These are phyloP conservation scores for Acanthiza pusilla DNA, from an alignment of 2,797 vertebrate species.

Conservation along the genomic window DNA sequence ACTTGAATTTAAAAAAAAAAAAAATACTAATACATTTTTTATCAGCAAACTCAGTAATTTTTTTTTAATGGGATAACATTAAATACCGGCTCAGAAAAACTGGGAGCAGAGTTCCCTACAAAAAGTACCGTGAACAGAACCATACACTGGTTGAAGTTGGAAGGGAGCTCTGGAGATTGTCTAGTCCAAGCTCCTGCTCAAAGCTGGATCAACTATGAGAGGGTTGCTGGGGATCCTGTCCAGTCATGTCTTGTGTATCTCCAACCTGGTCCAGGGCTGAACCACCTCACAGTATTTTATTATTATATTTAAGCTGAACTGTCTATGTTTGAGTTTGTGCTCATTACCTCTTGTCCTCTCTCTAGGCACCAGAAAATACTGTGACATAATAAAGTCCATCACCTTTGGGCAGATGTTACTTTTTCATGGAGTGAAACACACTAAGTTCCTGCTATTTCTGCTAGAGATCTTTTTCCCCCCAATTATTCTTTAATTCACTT, in stretches of 20 bases:
- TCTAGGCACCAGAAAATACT: not conserved
- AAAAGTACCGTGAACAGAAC: not conserved
- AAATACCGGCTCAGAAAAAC: not conserved
- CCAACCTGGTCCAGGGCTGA: not conserved
- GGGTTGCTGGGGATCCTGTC: not conserved
- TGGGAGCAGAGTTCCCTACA: not conserved
- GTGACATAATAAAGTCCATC: not conserved
- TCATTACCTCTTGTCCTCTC: not conserved
- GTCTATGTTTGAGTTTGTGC: not conserved
- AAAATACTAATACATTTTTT: accelerated
- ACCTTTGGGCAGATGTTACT: not conserved
- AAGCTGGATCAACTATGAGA: accelerated
- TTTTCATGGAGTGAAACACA: not conserved
- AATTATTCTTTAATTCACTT: not conserved
- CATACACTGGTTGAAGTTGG: not conserved
- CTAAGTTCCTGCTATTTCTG: not conserved
- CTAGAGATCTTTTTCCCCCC: not conserved
- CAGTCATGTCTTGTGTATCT: not conserved
- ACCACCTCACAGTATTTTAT: not conserved
- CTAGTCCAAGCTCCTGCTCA: not conserved
- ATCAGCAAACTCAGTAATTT: not conserved
- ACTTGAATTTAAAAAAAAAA: too few relatives aligned
- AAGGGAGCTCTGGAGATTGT: not conserved
- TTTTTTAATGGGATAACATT: not conserved
- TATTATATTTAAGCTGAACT: not conserved